Percentiles rank a stretch among this genome's conserved stretches.
These are phyloP conservation scores for Campoletis raptor DNA, from an alignment of 2,888 invertebrate genomes.

Conservation along the genomic window DNA sequence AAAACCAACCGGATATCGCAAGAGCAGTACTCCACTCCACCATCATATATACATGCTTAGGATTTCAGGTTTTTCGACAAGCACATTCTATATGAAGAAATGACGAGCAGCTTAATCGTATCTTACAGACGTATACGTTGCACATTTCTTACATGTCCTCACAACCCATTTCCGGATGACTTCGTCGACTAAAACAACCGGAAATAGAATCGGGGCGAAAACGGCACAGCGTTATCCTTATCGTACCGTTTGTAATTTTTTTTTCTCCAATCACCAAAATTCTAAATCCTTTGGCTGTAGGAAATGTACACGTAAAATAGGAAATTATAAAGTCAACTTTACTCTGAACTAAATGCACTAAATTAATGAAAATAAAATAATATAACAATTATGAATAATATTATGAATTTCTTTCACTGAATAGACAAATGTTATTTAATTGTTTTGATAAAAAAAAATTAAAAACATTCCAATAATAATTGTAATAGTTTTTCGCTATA, in stretches of 20 bases:
- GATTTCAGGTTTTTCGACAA: neutral
- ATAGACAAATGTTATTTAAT: too few species aligned
- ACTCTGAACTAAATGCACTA: neutral
- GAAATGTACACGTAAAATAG: too few species aligned
- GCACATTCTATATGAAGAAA: neutral
- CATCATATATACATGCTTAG: slow-evolving; percentile 17
- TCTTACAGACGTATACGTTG: neutral
- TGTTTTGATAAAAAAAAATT: too few species aligned
- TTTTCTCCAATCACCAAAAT: neutral
- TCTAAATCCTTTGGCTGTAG: too few species aligned
- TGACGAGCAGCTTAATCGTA: neutral
- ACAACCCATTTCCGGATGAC: slow-evolving; percentile 53
- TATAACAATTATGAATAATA: too few species aligned
- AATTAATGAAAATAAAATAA: neutral
- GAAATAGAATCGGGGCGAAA: slow-evolving; percentile 21
- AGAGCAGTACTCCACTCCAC: slow-evolving; percentile 27
- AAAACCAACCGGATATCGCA: slow-evolving; percentile 54
- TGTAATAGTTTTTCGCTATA: too few species aligned
- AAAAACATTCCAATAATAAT: too few species aligned
- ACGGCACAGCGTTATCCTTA: neutral
- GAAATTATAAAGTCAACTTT: too few species aligned
- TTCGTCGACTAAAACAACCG: slow-evolving; percentile 14
- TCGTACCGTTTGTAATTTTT: neutral
- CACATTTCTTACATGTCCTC: neutral
- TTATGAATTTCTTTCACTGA: too few species aligned